Conservation (phyloP, 1,140 invertebrate species). For the Drosophila mauritiana region DNA sequence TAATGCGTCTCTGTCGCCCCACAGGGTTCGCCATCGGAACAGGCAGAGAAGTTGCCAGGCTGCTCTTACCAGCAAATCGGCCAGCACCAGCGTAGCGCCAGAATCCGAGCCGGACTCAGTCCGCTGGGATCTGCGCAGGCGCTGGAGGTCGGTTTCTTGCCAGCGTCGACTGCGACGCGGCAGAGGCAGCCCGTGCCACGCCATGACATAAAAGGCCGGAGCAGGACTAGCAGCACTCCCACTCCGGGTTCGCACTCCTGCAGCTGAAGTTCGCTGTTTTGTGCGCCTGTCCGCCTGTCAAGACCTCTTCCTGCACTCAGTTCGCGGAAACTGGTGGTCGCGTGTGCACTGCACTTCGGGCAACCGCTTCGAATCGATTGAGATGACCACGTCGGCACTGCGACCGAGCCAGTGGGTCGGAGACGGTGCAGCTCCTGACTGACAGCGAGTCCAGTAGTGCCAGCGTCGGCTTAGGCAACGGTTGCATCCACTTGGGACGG, state of each 20-base stretch:
- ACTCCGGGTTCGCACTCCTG: conserved; percentile 70
- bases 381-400: conserved; percentile 47
- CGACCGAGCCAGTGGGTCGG: conserved; percentile 52
- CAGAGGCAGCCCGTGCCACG: conserved; percentile 22
- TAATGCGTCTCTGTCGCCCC: conserved; percentile 21
- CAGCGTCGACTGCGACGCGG: conserved; percentile 42
- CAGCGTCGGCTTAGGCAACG: conserved; percentile 51
- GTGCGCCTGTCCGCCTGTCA: conserved; percentile 12
- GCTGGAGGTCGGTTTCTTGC: conserved; percentile 45
- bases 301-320: conserved; percentile 41
- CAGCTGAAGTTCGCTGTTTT: conserved; percentile 59
- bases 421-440: conserved; percentile 50
- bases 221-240: conserved; percentile 71
- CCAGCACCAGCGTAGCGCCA: conserved; percentile 17
- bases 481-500: conserved; percentile 53
- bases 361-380: conserved; percentile 66
- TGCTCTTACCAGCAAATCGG: conserved; percentile 31
- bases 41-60: conserved; percentile 37
- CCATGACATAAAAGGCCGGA: conserved; percentile 76
- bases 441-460: conserved; percentile 51
- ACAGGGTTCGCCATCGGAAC: conserved; percentile 42
- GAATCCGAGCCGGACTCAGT: conserved; percentile 15
- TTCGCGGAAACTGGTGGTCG: conserved; percentile 71
- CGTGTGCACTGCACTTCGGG: conserved; percentile 60
- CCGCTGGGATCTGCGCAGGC: conserved; percentile 54